phyloP scores from a whole-genome alignment of 1,140 invertebrate genomes.

The Magallana gigas region DNA sequence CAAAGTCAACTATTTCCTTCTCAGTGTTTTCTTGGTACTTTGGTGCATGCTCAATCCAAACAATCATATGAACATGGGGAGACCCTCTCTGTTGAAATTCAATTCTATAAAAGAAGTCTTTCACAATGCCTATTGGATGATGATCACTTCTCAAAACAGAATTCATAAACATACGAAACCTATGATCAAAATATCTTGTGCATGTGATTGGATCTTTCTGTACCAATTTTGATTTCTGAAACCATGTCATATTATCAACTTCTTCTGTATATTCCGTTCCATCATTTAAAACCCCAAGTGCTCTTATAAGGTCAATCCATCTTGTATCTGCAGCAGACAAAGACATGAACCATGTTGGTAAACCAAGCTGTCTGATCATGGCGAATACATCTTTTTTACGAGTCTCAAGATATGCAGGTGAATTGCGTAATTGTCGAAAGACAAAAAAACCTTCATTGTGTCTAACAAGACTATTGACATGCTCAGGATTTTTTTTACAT shows the following conservation, averaged over 20 bases:
- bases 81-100: slow-evolving; percentile 56
- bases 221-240: slow-evolving; percentile 20
- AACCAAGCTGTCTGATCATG: slow-evolving; percentile 62
- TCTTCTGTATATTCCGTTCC: not conserved
- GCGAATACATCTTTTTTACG: slow-evolving; percentile 62
- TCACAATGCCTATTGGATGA: not conserved
- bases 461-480: slow-evolving; percentile 42
- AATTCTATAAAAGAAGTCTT: slow-evolving; percentile 13
- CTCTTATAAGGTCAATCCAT: slow-evolving; percentile 49
- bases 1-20: no score
- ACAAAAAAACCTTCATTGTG: slow-evolving; percentile 58
- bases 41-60: no score
- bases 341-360: slow-evolving; percentile 57
- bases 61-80: no score
- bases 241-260: slow-evolving; percentile 24
- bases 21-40: no score
- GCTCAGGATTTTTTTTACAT: slow-evolving; percentile 23
- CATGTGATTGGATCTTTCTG: slow-evolving; percentile 49
- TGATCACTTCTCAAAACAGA: slow-evolving; percentile 26
- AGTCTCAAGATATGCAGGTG: slow-evolving; percentile 57
- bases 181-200: slow-evolving; percentile 13
- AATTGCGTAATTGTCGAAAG: slow-evolving; percentile 52
- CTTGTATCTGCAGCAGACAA: slow-evolving; percentile 58
- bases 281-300: not conserved
- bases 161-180: not conserved